Percentiles rank a stretch among this genome's conserved stretches.
phyloP scores from a whole-genome alignment of 2,113 vertebrate genomes.

The Aviceda subcristata region DNA sequence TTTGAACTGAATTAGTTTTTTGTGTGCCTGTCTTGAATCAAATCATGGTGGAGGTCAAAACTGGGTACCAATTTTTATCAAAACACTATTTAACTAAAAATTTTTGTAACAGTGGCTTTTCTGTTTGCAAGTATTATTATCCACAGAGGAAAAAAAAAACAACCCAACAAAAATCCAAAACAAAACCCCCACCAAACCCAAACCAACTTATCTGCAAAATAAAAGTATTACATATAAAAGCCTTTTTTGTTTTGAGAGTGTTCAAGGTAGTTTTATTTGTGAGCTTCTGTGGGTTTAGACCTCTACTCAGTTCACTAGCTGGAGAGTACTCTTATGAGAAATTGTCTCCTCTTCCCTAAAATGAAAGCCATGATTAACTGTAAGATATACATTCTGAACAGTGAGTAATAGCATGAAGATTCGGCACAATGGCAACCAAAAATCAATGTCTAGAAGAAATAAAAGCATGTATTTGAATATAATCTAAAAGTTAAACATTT shows the following conservation, averaged over 20 bases:
- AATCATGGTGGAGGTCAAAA: background rate
- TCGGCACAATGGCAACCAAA: background rate
- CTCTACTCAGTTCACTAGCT: background rate
- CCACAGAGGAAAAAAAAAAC: rapidly evolving
- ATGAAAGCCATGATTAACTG: background rate
- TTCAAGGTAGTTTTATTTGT: background rate
- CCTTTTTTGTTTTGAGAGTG: background rate
- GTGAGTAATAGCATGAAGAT: background rate
- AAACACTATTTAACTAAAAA: background rate
- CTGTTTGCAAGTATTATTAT: background rate
- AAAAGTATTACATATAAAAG: background rate
- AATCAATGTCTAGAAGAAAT: background rate
- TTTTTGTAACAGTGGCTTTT: background rate
- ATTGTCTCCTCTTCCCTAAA: background rate
- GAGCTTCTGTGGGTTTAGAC: background rate
- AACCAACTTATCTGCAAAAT: background rate
- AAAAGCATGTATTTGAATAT: background rate
- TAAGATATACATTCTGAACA: background rate
- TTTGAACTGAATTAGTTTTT: background rate
- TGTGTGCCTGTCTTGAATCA: background rate
- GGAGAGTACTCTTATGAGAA: background rate
- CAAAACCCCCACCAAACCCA: too few species aligned
- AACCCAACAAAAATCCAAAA: too few species aligned
- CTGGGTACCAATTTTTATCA: background rate
- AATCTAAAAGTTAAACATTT: background rate